Conservation (phyloP, 2,888 invertebrate species). For the Caradrina clavipalpis region DNA sequence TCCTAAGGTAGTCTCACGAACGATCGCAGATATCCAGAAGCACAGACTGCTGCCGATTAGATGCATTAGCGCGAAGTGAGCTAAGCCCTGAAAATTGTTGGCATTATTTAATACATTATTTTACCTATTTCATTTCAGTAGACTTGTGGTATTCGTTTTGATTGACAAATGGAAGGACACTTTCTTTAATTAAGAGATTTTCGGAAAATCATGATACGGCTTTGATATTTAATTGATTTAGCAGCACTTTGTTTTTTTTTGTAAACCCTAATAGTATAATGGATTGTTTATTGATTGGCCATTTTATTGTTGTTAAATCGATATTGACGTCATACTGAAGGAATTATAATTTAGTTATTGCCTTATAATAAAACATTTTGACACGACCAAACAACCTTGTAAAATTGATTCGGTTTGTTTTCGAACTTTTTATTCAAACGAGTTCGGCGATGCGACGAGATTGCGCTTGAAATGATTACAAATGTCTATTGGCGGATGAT, state of each 20-base stretch:
- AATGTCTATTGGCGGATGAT: not conserved
- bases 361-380: not conserved
- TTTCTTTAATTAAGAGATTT: not conserved
- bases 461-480: not conserved
- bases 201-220: not conserved
- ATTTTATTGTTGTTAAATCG: constrained; percentile 7
- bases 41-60: constrained; percentile 95
- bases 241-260: not conserved
- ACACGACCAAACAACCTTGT: not conserved
- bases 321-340: not conserved
- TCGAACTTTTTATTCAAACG: not conserved
- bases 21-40: constrained; percentile 95
- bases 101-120: not conserved
- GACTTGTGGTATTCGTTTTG: not conserved
- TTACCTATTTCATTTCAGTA: not conserved
- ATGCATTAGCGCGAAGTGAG: constrained; percentile 95
- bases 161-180: too few relatives aligned
- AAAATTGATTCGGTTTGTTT: not conserved
- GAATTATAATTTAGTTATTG: not conserved
- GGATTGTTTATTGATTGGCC: not conserved
- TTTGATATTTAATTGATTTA: not conserved
- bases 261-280: not conserved
- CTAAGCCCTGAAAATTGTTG: constrained; percentile 85
- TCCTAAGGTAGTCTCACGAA: constrained; percentile 93
- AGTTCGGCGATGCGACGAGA: not conserved